phyloP scores from a whole-genome alignment of 2,888 invertebrate genomes.

The Hyppa rectilinea region DNA sequence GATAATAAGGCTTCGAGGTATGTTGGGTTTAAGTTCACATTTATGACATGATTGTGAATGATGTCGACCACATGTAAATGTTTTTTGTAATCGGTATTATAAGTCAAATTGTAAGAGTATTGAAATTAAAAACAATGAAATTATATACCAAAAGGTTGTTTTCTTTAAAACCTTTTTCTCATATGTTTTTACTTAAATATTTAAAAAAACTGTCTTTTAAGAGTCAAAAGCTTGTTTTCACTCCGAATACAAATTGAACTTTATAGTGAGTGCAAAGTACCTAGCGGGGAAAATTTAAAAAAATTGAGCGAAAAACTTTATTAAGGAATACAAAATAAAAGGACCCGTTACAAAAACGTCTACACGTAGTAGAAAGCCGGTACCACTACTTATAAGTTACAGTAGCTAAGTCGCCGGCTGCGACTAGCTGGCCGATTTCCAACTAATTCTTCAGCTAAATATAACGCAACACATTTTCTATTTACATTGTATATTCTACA shows the following conservation, averaged over 20 bases:
- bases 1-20: not conserved
- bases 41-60: not conserved
- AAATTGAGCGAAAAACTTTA: slow-evolving; percentile 1
- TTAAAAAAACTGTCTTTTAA: not conserved
- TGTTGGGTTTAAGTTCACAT: not conserved
- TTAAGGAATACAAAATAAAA: slow-evolving; percentile 3
- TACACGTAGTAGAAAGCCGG: not conserved
- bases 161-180: not conserved
- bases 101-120: too few species aligned
- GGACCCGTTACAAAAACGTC: not conserved
- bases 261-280: not conserved
- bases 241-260: slow-evolving; percentile 8
- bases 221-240: not conserved
- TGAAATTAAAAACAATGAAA: too few species aligned
- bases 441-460: slow-evolving; percentile 46
- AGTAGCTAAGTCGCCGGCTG: slow-evolving; percentile 19
- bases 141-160: too few species aligned
- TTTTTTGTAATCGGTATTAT: not conserved
- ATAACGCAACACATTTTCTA: slow-evolving; percentile 49
- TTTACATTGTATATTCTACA: slow-evolving; percentile 42
- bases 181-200: not conserved
- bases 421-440: slow-evolving; percentile 45
- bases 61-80: not conserved
- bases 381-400: slow-evolving; percentile 41
- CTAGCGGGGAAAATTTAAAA: not conserved